Evolutionary conservation across 2,888 invertebrate genomes (phyloP), one percentile per base, ranked within the genome.

Genomic region (Scaptomyza caliginosa): DNA sequence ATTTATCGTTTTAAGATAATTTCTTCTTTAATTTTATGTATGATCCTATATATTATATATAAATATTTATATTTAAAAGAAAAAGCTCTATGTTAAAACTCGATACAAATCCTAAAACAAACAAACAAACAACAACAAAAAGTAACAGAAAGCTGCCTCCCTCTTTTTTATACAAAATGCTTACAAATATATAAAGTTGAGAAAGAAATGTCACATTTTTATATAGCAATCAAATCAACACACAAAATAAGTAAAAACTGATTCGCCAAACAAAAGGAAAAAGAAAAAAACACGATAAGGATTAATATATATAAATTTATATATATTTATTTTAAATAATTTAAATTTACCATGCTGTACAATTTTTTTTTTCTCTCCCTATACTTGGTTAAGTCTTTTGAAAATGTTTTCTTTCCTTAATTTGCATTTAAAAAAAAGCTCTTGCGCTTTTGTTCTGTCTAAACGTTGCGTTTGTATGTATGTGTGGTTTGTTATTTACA

Each of bases 41-140:
- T 58, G 74, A 64, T 74, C 77, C 79, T 76, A 76, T 82, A 76
- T 82, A 82, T 76, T 82, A 79, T 76, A 67, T 78, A 78, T 82
- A 67, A 82, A 70, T 82, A 78, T 82, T 74, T 82, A 82, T 81
- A 78, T 74, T 73, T 52, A 71, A 72, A 66, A 46, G 48, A 63
- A 56, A 71, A 59, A 57, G 59, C 50, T 68, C 60, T 74, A 77
- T 76, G 64, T 62, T 67, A 67, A 67, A 71, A 43, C 58, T 57
- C 62, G 51, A 45, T 59, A 55, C 23, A 63, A 49, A 34, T 67
- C 63, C 54, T 59, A 58, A 60, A 64, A 32, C 43, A 59, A 43
- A n/a, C n/a, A n/a, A n/a, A n/a, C n/a, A 5, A 24, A 42, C 39
- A 32, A 21, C n/a, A 51, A 50, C 23, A 60, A 43, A 46, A 52